These are phyloP conservation scores for Probosciger aterrimus DNA, from an alignment of 2,113 vertebrate species.

Conservation along the genomic window DNA sequence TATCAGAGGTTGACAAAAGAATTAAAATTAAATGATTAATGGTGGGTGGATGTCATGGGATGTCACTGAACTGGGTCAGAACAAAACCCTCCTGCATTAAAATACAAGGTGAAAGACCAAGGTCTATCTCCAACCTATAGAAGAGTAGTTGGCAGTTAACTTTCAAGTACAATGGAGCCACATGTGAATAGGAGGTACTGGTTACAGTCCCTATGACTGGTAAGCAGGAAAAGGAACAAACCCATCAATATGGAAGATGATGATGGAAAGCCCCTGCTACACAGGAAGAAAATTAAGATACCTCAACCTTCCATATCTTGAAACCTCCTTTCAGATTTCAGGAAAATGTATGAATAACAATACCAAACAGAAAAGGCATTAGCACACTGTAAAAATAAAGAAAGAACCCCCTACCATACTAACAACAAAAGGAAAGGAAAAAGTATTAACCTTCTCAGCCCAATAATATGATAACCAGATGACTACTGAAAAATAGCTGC, in stretches of 20 bases:
- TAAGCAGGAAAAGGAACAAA: background rate
- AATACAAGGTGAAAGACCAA: background rate
- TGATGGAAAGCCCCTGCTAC: background rate
- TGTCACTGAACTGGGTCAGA: background rate
- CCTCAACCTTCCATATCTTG: background rate
- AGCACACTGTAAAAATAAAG: background rate
- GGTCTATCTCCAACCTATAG: background rate
- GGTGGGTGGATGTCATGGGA: background rate
- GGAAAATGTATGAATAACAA: background rate
- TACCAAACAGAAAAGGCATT: background rate
- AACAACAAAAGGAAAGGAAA: background rate
- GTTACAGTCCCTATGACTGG: background rate
- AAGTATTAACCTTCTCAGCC: background rate
- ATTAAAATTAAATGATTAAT: background rate
- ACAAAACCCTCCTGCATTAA: background rate
- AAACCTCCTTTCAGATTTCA: background rate
- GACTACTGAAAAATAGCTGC: background rate
- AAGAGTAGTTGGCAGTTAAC: background rate
- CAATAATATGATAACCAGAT: background rate
- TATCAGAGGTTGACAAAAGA: background rate
- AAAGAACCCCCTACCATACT: background rate
- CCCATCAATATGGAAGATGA: background rate
- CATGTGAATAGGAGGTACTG: background rate
- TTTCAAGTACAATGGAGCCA: background rate
- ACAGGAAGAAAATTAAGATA: background rate